A percentile compares a stretch with the other conserved stretches of the same genome.
Conservation (phyloP, 2,888 invertebrate species). For the Lasioglossum oenotherae region DNA sequence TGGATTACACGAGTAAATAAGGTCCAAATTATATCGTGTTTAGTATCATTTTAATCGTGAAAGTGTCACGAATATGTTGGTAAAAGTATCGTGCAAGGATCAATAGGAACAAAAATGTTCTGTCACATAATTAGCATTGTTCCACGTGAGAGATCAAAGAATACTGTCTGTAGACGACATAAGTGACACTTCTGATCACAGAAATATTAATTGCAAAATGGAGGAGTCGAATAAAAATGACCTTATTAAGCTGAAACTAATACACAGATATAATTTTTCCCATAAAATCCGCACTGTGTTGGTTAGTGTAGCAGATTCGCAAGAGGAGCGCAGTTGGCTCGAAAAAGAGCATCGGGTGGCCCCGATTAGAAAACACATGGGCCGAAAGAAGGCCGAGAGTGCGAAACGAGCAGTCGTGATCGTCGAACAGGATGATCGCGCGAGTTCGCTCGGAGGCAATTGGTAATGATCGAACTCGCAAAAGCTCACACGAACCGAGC, state of each 20-base stretch:
- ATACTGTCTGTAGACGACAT: no score
- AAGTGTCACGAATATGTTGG: no score
- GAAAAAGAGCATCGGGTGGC: background rate
- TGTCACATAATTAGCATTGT: no score
- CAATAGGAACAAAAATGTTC: no score
- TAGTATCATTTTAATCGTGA: no score
- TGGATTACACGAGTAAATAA: no score
- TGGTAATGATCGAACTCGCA: conserved; percentile 51
- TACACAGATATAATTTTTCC: background rate
- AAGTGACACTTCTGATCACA: no score
- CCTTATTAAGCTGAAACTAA: background rate
- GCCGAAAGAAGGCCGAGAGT: background rate
- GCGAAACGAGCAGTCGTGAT: conserved; percentile 5
- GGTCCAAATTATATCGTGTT: background rate
- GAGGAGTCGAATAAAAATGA: background rate
- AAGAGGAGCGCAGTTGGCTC: no score
- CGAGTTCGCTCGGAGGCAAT: conserved; percentile 43
- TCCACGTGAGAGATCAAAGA: no score
- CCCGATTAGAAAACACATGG: background rate
- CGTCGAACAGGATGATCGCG: conserved; percentile 17
- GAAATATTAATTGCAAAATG: no score
- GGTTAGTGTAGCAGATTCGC: background rate
- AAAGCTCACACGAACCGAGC: conserved; percentile 7
- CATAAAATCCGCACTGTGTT: background rate
- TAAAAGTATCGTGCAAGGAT: no score